These are phyloP conservation scores for Cassiopea andromeda DNA, from an alignment of 30 jellyfish, hydroid and myxozoan species.

Conservation along the genomic window DNA sequence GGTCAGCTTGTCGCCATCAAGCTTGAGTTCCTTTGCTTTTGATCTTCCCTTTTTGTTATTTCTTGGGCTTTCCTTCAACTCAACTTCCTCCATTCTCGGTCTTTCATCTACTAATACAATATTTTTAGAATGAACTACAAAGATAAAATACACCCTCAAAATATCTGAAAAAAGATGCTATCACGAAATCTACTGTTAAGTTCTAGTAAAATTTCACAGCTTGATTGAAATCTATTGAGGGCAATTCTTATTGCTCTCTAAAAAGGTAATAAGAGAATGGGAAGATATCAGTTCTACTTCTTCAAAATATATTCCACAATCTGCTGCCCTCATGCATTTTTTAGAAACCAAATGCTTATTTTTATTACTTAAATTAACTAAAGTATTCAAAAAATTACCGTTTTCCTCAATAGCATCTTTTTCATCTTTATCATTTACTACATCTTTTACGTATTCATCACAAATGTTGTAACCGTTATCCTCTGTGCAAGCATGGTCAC, in stretches of 20 bases:
- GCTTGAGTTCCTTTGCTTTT: conserved; percentile 12
- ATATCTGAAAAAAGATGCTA: neutral
- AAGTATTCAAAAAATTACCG: conserved; percentile 5
- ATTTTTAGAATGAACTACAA: neutral
- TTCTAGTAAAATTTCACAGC: no score
- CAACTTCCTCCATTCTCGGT: conserved; percentile 18
- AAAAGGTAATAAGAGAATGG: no score
- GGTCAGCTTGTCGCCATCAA: conserved; percentile 9
- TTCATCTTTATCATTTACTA: conserved; percentile 44
- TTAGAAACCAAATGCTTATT: no score
- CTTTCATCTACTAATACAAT: conserved; percentile 45
- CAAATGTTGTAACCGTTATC: conserved; percentile 8
- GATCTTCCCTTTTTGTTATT: conserved; percentile 26
- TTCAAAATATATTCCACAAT: no score
- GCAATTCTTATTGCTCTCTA: no score
- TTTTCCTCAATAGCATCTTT: conserved; percentile 22
- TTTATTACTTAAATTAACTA: no score
- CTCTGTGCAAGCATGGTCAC: conserved; percentile 54
- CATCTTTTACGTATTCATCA: conserved; percentile 15
- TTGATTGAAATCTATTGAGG: no score
- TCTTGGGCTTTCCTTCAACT: conserved; percentile 13
- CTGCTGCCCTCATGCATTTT: no score
- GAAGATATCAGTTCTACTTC: no score
- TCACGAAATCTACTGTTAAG: no score
- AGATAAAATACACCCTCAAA: neutral